Conservation (phyloP, 1,140 invertebrate genomes). For the Papilio glaucus region DNA sequence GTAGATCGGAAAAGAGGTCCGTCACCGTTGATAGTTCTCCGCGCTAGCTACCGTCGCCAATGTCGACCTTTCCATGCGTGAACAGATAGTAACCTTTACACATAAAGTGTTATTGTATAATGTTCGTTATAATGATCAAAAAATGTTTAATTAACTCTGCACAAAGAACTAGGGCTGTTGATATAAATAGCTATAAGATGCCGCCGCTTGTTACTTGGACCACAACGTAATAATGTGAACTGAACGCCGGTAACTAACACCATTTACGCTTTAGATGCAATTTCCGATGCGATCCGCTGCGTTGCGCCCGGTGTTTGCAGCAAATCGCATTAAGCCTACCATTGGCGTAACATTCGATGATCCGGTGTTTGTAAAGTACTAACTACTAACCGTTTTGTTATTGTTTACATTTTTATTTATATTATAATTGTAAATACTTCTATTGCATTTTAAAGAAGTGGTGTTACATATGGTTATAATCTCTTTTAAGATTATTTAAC, state of each 20-base stretch:
- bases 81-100: background rate
- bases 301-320: conserved; percentile 5
- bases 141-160: background rate
- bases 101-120: conserved; percentile 18
- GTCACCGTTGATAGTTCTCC: background rate
- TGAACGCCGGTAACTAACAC: conserved; percentile 31
- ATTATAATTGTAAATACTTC: too few relatives aligned
- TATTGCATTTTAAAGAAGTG: too few relatives aligned
- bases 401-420: background rate
- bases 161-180: background rate
- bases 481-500: too few relatives aligned
- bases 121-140: background rate
- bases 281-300: conserved; percentile 35
- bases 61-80: background rate
- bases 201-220: conserved; percentile 8
- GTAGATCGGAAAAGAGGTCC: background rate
- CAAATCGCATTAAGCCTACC: conserved; percentile 18
- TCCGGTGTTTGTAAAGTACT: conserved; percentile 17
- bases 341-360: conserved; percentile 23
- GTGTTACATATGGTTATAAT: too few relatives aligned
- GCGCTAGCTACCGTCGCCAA: too few relatives aligned
- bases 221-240: conserved; percentile 23
- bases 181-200: background rate
- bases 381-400: conserved; percentile 6
- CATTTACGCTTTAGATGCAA: conserved; percentile 32